A percentile compares a stretch with the other conserved stretches of the same genome.
Conservation (phyloP, 2,888 invertebrate genomes). For the Xestia rhomboidea region DNA sequence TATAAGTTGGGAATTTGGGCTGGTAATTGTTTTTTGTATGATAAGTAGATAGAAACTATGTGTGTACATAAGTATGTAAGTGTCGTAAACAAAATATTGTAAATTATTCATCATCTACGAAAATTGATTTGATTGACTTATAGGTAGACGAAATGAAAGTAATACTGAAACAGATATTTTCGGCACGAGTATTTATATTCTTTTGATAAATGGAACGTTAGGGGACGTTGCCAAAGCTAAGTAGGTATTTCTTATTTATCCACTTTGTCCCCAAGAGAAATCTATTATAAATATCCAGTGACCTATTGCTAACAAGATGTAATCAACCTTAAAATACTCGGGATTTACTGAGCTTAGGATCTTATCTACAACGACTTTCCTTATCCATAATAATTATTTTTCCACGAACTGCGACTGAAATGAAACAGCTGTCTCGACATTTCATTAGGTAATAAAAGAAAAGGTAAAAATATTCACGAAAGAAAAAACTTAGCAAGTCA, state of each 20-base stretch:
- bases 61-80: too few relatives aligned
- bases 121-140: not conserved
- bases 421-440: conserved; percentile 13
- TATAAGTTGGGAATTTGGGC: not conserved
- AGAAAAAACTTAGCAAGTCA: not conserved
- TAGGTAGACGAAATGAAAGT: not conserved
- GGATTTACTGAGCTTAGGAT: not conserved
- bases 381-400: conserved; percentile 20
- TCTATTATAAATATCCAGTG: not conserved
- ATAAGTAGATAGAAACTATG: not conserved
- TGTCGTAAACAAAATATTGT: not conserved
- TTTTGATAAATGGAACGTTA: not conserved
- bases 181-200: not conserved
- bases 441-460: conserved; percentile 17
- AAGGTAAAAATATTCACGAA: not conserved
- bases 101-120: not conserved
- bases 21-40: not conserved
- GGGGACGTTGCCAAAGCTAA: not conserved
- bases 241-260: not conserved
- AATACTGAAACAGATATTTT: not conserved
- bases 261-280: not conserved
- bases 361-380: conserved; percentile 2
- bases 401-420: conserved; percentile 9
- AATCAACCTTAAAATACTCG: conserved; percentile 4
- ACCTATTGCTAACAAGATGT: not conserved